Conservation (phyloP, 1,140 invertebrate genomes). For the Eufriesea mexicana region DNA sequence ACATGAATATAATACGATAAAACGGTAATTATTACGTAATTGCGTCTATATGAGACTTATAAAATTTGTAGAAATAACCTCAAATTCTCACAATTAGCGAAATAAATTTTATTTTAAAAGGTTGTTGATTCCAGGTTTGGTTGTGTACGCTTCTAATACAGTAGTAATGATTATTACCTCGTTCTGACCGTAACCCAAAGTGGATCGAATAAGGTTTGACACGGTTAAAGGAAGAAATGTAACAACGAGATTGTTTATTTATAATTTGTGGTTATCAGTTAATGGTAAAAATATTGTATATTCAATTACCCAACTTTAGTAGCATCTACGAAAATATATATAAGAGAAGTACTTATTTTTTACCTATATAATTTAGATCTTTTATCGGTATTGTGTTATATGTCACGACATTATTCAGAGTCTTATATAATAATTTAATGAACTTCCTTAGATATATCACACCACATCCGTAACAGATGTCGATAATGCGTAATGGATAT, state of each 20-base stretch:
- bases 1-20: no score
- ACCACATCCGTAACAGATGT: slow-evolving; percentile 37
- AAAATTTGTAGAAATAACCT: background rate
- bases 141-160: background rate
- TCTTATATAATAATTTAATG: background rate
- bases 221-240: background rate
- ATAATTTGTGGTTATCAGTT: background rate
- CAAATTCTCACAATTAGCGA: background rate
- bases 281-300: no score
- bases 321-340: background rate
- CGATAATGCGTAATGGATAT: slow-evolving; percentile 18
- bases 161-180: background rate
- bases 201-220: no score
- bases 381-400: background rate
- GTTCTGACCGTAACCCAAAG: no score
- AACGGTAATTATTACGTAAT: background rate
- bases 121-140: background rate
- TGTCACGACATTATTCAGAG: background rate
- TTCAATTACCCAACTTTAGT: background rate
- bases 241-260: background rate
- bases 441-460: slow-evolving; percentile 16
- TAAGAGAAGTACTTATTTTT: background rate
- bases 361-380: background rate
- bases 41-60: background rate
- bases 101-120: no score